Evolutionary conservation across 2,113 vertebrate genomes (phyloP).

Genomic region (Cottus gobio): DNA sequence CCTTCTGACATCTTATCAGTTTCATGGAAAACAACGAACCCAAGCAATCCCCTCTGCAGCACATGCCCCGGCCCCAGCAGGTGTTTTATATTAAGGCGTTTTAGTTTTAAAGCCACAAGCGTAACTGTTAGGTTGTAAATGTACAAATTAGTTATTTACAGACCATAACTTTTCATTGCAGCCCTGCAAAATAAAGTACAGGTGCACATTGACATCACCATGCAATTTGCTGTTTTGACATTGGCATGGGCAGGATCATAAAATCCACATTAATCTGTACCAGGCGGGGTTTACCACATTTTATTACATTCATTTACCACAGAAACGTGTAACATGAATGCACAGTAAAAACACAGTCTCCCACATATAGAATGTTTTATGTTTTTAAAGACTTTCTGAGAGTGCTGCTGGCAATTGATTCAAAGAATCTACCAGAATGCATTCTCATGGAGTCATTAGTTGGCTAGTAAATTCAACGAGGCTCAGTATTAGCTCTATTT

Average conservation of each 20-base stretch:
- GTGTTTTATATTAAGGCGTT: constrained; percentile 63
- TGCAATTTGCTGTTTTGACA: constrained; percentile 46
- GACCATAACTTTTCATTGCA: constrained; percentile 56
- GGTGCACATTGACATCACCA: constrained; percentile 54
- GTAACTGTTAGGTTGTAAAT: constrained; percentile 58
- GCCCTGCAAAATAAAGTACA: constrained; percentile 50
- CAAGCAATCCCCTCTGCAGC: not conserved
- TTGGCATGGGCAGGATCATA: not conserved
- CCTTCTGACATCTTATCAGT: constrained; percentile 11
- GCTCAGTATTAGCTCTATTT: not conserved
- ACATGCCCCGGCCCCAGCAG: constrained; percentile 34
- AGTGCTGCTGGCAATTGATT: not conserved
- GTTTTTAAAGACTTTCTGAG: not conserved
- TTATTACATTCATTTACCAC: not conserved
- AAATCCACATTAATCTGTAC: constrained; percentile 32
- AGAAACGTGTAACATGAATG: constrained; percentile 7
- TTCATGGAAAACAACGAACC: constrained; percentile 24
- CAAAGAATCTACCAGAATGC: not conserved
- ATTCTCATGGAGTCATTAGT: constrained; percentile 2
- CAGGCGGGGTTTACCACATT: constrained; percentile 23
- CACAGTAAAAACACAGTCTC: constrained; percentile 8
- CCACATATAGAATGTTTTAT: not conserved
- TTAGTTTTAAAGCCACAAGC: constrained; percentile 41
- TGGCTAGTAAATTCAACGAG: not conserved
- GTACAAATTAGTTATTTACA: constrained; percentile 67